Base-by-base conservation (phyloP, 2,113 vertebrate genomes). In the Gadus macrocephalus region DNA sequence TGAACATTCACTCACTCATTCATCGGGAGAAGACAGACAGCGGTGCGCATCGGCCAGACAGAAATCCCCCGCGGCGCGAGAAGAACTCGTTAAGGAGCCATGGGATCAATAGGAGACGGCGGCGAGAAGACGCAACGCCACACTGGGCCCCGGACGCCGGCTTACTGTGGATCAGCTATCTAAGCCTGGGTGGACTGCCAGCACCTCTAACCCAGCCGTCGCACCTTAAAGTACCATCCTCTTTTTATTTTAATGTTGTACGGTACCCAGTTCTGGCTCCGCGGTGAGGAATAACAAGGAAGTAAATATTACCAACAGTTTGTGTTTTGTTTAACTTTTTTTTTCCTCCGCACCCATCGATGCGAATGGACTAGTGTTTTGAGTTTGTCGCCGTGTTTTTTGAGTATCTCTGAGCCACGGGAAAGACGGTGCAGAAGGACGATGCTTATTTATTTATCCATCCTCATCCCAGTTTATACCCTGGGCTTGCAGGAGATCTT, bases 1-100 rank as follows among this genome's bases (percentile, higher is more conserved):
- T 49, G 42, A 49, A 14, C 12, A 14, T 9, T 49, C 42, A 19
- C n/a, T 4, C 62, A 66, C 59, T 71, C 53, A 53, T 65, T 72
- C 55, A 76, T 81, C 63, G 82, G 76, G 73, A 70, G 74, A 76
- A 81, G 31, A 67, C 65, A 78, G 78, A 70, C 42, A 64, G 53
- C 20, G 28, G 78, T 77, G 81, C 75, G 42, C 9, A 14, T 9
- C 70, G 1, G 70, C 83, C 76, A 85, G 78, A 75, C 28, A 67
- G 65, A 86, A 86, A 85, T 85, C 78, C 86, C 82, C 75, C 72
- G 78, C 11, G 80, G 80, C 72, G 74, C 73, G 55, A 66, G 64
- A 83, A 87, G 68, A 86, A 86, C 83, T 90, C 81, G 85, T 89
- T 90, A 86, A 49, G 79, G 77, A 85, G 75, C 78, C 67, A 67